These are phyloP conservation scores for Girardinus metallicus DNA, from an alignment of 2,797 vertebrate genomes.

Conservation along the genomic window DNA sequence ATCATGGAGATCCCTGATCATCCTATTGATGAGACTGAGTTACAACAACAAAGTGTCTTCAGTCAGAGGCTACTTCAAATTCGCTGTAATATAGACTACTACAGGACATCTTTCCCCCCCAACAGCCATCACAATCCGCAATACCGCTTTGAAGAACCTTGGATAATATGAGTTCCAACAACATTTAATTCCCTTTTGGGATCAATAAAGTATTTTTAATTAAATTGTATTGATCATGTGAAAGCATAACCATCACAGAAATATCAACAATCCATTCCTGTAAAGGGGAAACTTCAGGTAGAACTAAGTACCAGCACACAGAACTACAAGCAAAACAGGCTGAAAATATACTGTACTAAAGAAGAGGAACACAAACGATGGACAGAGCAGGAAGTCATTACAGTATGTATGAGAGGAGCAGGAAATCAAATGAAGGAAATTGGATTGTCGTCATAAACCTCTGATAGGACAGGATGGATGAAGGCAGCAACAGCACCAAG, in stretches of 20 bases:
- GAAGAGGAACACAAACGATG: neutral
- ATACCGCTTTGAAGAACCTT: too few species aligned
- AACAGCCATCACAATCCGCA: too few species aligned
- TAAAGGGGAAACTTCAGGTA: neutral
- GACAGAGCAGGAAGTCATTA: neutral
- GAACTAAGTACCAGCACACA: neutral
- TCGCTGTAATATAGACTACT: too few species aligned
- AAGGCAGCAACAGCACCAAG: neutral
- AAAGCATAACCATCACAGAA: neutral
- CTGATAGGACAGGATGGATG: neutral
- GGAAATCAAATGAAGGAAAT: neutral
- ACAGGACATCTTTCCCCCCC: too few species aligned
- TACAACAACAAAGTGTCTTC: too few species aligned
- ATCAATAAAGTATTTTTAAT: too few species aligned
- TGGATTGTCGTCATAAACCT: neutral
- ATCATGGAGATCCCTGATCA: too few species aligned
- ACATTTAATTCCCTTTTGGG: too few species aligned
- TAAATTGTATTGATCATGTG: too few species aligned
- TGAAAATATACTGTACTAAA: neutral
- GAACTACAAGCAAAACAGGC: neutral
- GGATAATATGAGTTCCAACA: too few species aligned
- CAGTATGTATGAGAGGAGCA: neutral
- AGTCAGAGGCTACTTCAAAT: too few species aligned
- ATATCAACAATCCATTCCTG: neutral
- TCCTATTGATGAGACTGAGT: too few species aligned